phyloP scores from a whole-genome alignment of 2,113 vertebrate species.

The Mus pahari region DNA sequence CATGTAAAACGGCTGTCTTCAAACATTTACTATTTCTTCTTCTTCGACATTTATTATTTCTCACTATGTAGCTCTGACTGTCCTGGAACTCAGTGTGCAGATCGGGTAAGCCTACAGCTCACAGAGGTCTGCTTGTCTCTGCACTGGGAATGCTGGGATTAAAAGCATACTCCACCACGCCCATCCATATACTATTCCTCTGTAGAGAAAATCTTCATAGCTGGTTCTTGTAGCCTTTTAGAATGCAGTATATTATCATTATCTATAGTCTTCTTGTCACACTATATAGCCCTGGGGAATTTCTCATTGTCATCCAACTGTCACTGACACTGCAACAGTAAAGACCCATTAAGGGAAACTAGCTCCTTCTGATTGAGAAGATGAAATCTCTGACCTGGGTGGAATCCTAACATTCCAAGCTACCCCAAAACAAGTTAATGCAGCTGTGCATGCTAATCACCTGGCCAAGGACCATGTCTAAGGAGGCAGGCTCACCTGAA shows the following conservation, averaged over 20 bases:
- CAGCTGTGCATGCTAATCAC: neutral
- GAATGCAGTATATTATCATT: neutral
- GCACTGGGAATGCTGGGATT: neutral
- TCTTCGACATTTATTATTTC: neutral
- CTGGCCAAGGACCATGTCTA: neutral
- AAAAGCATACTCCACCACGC: too few species aligned
- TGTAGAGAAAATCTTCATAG: neutral
- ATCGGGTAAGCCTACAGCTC: neutral
- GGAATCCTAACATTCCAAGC: neutral
- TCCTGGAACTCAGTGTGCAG: neutral
- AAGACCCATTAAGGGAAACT: neutral
- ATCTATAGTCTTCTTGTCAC: neutral
- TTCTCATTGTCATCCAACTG: too few species aligned
- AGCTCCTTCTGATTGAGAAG: neutral
- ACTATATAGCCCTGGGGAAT: neutral
- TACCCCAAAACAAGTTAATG: neutral
- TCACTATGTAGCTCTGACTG: neutral
- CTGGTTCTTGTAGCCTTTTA: neutral
- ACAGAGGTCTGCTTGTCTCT: neutral
- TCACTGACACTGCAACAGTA: neutral
- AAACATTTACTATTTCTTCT: neutral
- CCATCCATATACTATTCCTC: neutral
- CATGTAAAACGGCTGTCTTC: neutral
- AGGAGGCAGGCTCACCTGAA: neutral
- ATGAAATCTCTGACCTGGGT: neutral